Base-by-base conservation (phyloP, 2,888 invertebrate genomes). In the Cerastis rubricosa region DNA sequence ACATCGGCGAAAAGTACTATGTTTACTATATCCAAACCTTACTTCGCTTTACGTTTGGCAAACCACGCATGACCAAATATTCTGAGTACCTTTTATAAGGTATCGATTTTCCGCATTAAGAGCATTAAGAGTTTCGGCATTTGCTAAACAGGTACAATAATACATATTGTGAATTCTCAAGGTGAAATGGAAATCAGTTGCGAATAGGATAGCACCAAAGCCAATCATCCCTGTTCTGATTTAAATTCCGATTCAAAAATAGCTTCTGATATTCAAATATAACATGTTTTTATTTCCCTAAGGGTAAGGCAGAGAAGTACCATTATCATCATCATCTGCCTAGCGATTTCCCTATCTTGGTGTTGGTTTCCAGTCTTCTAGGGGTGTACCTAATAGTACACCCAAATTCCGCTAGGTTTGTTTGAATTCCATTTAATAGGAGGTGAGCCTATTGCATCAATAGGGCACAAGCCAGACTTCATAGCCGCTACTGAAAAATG, bases 101-200 rank as follows among this genome's bases (percentile, higher is more conserved):
- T 59, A 76, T 78, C 61, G 75, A 83, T 82, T 82, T 75, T 82
- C 57, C 40, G 40, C 73, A 78, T 73, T 65, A 71, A 29, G 3
- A 47, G 54, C 71, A 49, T 54, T 49, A 69, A 59, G 51, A 64
- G 19, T 12, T 74, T 68, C 59, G 29, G 40, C 22, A 64, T 71
- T 61, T 22, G 25, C 49, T 67, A 45, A 65, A 35, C 59, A 40
- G 25, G 17, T 61, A 47, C 49, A 63, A 73, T 72, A 68, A 66
- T 1, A 35, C 35, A 35, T 70, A 64, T 72, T 40, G 35, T 57
- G n/a, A 47, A 74, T 54, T 65, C 57, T 40, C 61, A 65, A 74
- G 47, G 74, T 75, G 29, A 85, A 65, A 78, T 78, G 70, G 68
- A 75, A 82, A 71, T 84, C 29, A 57, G 35, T 66, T 59, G 22